A percentile compares a stretch with the other conserved stretches of the same genome.
These are phyloP conservation scores for Amblyraja radiata DNA, from an alignment of 2,797 vertebrate species.

Conservation along the genomic window DNA sequence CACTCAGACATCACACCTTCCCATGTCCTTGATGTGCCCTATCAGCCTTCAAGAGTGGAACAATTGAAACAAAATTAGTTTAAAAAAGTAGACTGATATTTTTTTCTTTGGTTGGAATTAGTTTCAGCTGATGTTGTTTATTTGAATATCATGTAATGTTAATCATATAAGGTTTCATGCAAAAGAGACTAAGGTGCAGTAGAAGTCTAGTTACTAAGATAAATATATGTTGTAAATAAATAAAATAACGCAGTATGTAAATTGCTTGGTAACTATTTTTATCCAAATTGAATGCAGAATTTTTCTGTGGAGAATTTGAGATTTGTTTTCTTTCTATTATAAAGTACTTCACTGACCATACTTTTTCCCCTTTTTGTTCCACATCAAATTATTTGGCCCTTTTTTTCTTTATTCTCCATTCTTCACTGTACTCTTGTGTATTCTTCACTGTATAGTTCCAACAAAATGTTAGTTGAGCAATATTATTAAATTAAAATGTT, in stretches of 20 bases:
- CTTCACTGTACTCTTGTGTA: background rate
- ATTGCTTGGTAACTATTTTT: background rate
- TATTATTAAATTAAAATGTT: background rate
- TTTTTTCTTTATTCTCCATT: background rate
- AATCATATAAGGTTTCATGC: background rate
- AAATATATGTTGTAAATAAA: constrained; percentile 9
- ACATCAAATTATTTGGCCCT: constrained; percentile 15
- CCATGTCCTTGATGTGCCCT: background rate
- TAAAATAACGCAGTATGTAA: constrained; percentile 26
- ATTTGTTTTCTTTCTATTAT: background rate
- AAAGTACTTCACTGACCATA: background rate
- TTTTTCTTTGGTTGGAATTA: background rate
- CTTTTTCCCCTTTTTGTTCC: background rate
- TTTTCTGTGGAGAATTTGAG: constrained; percentile 4
- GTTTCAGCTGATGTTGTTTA: background rate
- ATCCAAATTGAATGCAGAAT: constrained; percentile 1
- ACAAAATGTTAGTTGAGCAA: background rate
- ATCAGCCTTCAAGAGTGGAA: background rate
- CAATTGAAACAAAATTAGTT: background rate
- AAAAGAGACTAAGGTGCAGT: background rate
- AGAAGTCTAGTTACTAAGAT: background rate
- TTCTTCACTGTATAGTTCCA: background rate
- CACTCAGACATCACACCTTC: background rate
- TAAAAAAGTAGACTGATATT: background rate
- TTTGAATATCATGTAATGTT: background rate